These are phyloP conservation scores for Telmatherina bonti DNA, from an alignment of 2,797 vertebrate species.

Conservation along the genomic window DNA sequence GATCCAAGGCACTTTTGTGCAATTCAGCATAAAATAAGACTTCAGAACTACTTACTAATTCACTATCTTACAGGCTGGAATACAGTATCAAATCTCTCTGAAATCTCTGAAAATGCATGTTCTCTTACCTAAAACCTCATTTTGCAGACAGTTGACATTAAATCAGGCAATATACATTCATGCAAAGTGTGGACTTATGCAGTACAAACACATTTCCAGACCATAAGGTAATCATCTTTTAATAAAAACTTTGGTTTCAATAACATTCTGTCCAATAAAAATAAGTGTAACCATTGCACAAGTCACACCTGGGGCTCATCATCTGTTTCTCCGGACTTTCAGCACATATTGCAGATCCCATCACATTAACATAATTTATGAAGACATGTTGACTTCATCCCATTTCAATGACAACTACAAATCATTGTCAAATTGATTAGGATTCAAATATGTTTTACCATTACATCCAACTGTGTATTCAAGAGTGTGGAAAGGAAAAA, in stretches of 20 bases:
- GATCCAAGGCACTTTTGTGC: background rate
- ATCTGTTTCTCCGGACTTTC: conserved; percentile 43
- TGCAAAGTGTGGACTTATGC: background rate
- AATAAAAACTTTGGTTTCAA: conserved; percentile 86
- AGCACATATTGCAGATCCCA: conserved; percentile 33
- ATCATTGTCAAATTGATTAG: conserved; percentile 3
- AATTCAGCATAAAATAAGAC: background rate
- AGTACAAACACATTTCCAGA: conserved; percentile 29
- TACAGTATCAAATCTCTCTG: background rate
- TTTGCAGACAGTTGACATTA: background rate
- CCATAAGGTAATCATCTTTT: conserved; percentile 74
- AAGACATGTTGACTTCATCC: conserved; percentile 18
- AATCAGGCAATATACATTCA: background rate
- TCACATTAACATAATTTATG: conserved; percentile 16
- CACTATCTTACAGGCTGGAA: background rate
- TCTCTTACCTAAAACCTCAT: background rate
- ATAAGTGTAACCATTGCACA: conserved; percentile 33
- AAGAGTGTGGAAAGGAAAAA: conserved; percentile 20
- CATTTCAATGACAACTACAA: conserved; percentile 36
- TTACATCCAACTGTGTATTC: conserved; percentile 32
- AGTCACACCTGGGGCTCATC: conserved; percentile 48
- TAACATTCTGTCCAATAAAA: conserved; percentile 77
- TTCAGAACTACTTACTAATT: background rate
- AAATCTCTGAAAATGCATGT: background rate
- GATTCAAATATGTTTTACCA: conserved; percentile 24